Base-by-base conservation (phyloP, 2,113 vertebrate species). In the Phrynosoma platyrhinos region DNA sequence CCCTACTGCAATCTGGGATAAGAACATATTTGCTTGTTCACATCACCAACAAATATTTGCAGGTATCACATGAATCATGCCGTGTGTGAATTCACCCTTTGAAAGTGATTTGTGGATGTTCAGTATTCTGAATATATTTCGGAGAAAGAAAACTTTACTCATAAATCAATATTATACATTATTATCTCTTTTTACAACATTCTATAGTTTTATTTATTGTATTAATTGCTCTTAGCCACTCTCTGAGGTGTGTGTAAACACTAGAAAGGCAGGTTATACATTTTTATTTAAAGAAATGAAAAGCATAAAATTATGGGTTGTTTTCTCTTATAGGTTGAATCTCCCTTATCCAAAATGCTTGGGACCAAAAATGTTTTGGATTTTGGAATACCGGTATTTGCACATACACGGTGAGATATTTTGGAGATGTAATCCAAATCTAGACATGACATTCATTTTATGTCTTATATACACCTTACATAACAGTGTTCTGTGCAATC, bases 81-180 rank as follows among this genome's bases (percentile, higher is more conserved):
- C 72, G 55, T 47, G 25, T 47, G 72, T 32, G 71, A 83, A 88
- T 88, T 88, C 80, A 88, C 72, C 40, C 42, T 77, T 53, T 78
- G 47, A 78, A 66, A 66, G 16, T 55, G 74, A 77, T 88, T 69
- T 83, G 72, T 77, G 36, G 68, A 42, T 36, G 32, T 5, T 55
- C 66, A 69, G 32, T 53, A 79, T 14, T 6, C 76, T 32, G n/a
- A 76, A 18, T n/a, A 64, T 12, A 40, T 69, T 69, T 42, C 6
- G 14, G 30, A n/a, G 25, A 5, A 23, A 25, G 18, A 13, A 1
- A 5, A 2, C 3, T 81, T 25, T 47, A 27, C 27, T 83, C 77
- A 77, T 62, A 27, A 4, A 23, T 5, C 1, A 13, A 20, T 21
- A 20, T 47, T 64, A 27, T 64, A 66, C 77, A 36, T 10, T 8